Percentiles rank a stretch among this genome's conserved stretches.
phyloP scores from a whole-genome alignment of 1,140 invertebrate species.

The Drosophila nebulosa region DNA sequence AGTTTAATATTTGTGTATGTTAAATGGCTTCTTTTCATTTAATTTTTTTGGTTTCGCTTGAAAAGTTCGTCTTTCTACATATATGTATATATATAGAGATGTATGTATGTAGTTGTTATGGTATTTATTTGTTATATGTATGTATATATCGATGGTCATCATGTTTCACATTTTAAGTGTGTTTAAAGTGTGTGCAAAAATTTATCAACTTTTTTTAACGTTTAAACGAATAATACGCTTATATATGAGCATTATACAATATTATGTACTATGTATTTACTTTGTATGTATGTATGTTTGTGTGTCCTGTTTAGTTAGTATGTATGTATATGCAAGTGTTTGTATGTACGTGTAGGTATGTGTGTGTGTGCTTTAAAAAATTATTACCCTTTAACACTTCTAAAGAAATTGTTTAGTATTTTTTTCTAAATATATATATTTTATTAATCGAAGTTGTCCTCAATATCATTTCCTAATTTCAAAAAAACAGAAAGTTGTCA shows the following conservation, averaged over 20 bases:
- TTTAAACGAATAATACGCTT: constrained; percentile 42
- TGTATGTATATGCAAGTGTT: constrained; percentile 33
- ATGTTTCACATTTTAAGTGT: constrained; percentile 71
- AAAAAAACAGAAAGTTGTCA: too few relatives aligned
- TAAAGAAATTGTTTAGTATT: constrained; percentile 29
- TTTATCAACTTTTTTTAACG: constrained; percentile 32
- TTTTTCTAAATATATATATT: constrained; percentile 22
- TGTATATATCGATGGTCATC: constrained; percentile 74
- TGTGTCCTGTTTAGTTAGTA: neutral
- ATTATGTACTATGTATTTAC: constrained; percentile 38
- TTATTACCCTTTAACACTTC: constrained; percentile 33
- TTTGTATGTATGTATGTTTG: constrained; percentile 21
- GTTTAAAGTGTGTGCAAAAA: constrained; percentile 47
- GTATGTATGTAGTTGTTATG: constrained; percentile 14
- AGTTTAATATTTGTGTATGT: constrained; percentile 60
- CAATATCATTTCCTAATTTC: neutral
- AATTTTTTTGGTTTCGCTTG: constrained; percentile 38
- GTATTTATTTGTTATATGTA: constrained; percentile 32
- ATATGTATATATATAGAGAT: constrained; percentile 32
- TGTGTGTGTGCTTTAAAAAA: constrained; percentile 24
- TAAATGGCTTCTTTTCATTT: constrained; percentile 25
- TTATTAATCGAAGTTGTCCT: neutral
- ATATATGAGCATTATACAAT: constrained; percentile 45
- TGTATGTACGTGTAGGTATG: constrained; percentile 13
- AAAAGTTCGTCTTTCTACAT: constrained; percentile 43